phyloP scores from a whole-genome alignment of 2,113 vertebrate species.

The human region GRCh38 chr3:186202501-186203000 shows the following conservation, averaged over 20 bases:
- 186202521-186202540: neutral
- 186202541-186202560: slow-evolving; percentile 33
- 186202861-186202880: slow-evolving; percentile 30
- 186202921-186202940: slow-evolving; percentile 70
- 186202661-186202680: neutral
- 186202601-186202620: slow-evolving; percentile 21
- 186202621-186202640: slow-evolving; percentile 25
- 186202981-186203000: slow-evolving; percentile 48
- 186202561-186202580: neutral
- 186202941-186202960: slow-evolving; percentile 77
- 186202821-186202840: neutral
- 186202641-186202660: slow-evolving; percentile 26
- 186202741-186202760: neutral
- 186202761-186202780: neutral
- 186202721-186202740: neutral
- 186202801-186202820: neutral
- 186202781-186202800: neutral
- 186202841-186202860: slow-evolving; percentile 5
- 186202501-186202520: slow-evolving; percentile 15
- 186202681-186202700: slow-evolving; percentile 38
- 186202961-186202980: slow-evolving; percentile 62
- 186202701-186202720: neutral
- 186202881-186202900: slow-evolving; percentile 52
- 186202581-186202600: slow-evolving; percentile 7
- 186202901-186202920: slow-evolving; percentile 39